Evolutionary conservation across 2,113 vertebrate species (phyloP).

Genomic region (Opisthocomus hoazin): DNA sequence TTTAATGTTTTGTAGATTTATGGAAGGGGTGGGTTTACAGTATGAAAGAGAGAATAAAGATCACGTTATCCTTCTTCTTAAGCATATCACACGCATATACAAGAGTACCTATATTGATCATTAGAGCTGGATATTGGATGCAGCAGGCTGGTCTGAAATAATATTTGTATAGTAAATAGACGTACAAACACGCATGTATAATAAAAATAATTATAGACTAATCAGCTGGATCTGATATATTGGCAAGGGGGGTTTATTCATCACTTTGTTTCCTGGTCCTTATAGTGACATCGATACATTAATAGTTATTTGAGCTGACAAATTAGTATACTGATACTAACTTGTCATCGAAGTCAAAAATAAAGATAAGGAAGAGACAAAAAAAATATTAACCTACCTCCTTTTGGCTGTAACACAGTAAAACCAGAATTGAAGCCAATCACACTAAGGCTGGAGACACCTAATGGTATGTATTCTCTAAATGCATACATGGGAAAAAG

Average conservation of each 20-base stretch:
- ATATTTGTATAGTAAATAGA: neutral
- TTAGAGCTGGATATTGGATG: neutral
- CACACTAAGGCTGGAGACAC: neutral
- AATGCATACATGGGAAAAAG: neutral
- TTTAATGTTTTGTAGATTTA: neutral
- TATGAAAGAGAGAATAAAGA: neutral
- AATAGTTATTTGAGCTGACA: neutral
- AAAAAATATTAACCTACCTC: neutral
- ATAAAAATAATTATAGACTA: neutral
- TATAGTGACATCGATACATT: neutral
- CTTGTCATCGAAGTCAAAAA: neutral
- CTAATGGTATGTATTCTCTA: neutral
- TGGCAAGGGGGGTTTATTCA: rapidly evolving
- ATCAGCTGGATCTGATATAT: neutral
- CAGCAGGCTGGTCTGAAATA: neutral
- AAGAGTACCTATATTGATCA: neutral
- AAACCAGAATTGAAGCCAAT: neutral
- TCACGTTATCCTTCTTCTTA: neutral
- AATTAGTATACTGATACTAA: neutral
- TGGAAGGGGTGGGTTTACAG: neutral
- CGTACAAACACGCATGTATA: neutral
- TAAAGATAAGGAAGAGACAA: neutral
- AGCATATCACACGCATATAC: neutral
- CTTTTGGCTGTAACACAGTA: neutral
- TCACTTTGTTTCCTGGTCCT: neutral